These are phyloP conservation scores for Prionace glauca DNA, from an alignment of 2,797 vertebrate genomes.

Conservation along the genomic window DNA sequence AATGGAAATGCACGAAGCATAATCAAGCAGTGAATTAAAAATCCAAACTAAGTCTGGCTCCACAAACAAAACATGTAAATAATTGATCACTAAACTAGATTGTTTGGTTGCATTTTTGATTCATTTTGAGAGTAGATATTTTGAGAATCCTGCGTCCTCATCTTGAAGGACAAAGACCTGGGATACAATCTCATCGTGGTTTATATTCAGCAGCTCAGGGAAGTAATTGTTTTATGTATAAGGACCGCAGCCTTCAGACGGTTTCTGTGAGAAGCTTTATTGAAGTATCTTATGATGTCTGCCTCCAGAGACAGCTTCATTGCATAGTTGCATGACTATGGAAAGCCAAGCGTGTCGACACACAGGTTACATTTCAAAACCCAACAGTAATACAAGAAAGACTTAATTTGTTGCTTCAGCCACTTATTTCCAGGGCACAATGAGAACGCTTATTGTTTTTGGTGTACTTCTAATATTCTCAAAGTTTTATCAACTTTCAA, in stretches of 20 bases:
- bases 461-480: neutral
- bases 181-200: neutral
- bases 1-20: neutral
- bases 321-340: too few species aligned
- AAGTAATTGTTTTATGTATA: neutral
- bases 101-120: neutral
- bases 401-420: neutral
- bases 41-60: neutral
- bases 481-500: neutral
- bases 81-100: conserved; percentile 16
- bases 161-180: neutral
- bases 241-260: too few species aligned
- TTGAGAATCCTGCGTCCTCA: neutral
- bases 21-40: conserved; percentile 18
- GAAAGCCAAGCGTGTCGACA: too few species aligned
- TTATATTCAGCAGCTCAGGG: neutral
- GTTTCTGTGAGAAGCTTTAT: too few species aligned
- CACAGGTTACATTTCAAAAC: too few species aligned
- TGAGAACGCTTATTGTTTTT: neutral
- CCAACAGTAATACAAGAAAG: too few species aligned
- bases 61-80: conserved; percentile 23
- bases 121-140: conserved; percentile 8
- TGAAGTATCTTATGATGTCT: too few species aligned
- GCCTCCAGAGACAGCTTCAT: too few species aligned
- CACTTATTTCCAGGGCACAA: neutral